phyloP scores from a whole-genome alignment of 1,140 invertebrate species.

The Pygmarrhopalites habei region DNA sequence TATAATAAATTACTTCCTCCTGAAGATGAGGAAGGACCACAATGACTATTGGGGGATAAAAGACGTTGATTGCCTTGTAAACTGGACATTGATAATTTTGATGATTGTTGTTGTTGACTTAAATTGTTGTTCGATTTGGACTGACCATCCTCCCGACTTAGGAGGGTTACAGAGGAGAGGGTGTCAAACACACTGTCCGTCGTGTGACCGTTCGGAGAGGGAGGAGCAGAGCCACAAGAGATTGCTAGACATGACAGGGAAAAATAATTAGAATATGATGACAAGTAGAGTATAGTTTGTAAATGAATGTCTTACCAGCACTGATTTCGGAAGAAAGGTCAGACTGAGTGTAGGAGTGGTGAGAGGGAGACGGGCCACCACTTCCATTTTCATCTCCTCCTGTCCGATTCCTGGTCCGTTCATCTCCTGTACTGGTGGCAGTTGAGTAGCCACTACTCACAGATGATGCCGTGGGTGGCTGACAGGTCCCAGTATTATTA shows the following conservation, averaged over 20 bases:
- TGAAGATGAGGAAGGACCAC: background rate
- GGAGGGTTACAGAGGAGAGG: too few species aligned
- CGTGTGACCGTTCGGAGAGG: constrained; percentile 51
- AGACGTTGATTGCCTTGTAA: background rate
- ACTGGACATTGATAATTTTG: background rate
- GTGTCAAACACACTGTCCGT: constrained; percentile 33
- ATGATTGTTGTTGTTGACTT: too few species aligned
- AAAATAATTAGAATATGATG: too few species aligned
- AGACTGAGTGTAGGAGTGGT: constrained; percentile 55
- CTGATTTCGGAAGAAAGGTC: constrained; percentile 68
- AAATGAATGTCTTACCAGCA: too few species aligned
- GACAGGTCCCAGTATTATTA: constrained; percentile 26
- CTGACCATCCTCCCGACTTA: too few species aligned
- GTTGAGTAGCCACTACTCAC: constrained; percentile 39
- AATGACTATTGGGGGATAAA: background rate
- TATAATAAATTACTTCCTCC: too few species aligned
- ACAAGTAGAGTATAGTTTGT: too few species aligned
- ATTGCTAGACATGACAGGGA: too few species aligned
- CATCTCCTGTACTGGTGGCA: constrained; percentile 39
- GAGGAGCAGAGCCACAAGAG: constrained; percentile 57
- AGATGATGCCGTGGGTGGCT: constrained; percentile 39
- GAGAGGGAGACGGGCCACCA: constrained; percentile 35
- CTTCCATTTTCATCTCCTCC: constrained; percentile 26
- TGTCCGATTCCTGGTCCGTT: constrained; percentile 34
- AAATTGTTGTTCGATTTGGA: too few species aligned